Conservation (phyloP, 1,140 invertebrate species). For the Onthophagus taurus region DNA sequence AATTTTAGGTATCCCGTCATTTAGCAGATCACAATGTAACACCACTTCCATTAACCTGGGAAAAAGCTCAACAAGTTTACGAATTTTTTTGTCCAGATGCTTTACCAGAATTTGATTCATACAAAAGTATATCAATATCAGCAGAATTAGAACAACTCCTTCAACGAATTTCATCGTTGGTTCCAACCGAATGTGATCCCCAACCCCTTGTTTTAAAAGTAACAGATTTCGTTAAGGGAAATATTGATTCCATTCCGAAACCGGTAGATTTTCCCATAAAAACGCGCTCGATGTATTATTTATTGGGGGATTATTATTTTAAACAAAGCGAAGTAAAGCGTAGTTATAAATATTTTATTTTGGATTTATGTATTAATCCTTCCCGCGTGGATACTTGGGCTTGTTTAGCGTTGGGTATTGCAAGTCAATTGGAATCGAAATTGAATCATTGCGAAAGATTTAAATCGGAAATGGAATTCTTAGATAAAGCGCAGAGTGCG, state of each 20-base stretch:
- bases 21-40: conserved; percentile 70
- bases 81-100: conserved; percentile 72
- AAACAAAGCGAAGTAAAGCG: conserved; percentile 63
- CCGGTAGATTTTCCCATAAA: conserved; percentile 31
- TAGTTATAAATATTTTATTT: conserved; percentile 70
- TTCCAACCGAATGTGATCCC: conserved; percentile 60
- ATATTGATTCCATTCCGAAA: conserved; percentile 43
- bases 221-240: conserved; percentile 55
- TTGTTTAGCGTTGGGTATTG: conserved; percentile 72
- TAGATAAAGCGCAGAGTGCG: conserved; percentile 59
- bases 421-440: conserved; percentile 68
- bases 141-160: conserved; percentile 69
- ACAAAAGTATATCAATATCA: conserved; percentile 59
- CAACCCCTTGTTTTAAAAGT: conserved; percentile 48
- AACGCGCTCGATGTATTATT: conserved; percentile 65
- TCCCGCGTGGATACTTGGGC: conserved; percentile 85
- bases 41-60: conserved; percentile 67
- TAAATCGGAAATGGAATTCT: conserved; percentile 58
- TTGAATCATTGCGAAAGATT: conserved; percentile 63
- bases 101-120: conserved; percentile 77
- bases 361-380: conserved; percentile 73
- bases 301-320: conserved; percentile 87
- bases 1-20: conserved; percentile 44
- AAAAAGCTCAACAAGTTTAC: conserved; percentile 65
- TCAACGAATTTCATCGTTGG: conserved; percentile 59